These are phyloP conservation scores for Scortum barcoo DNA, from an alignment of 2,113 vertebrate genomes.

Conservation along the genomic window DNA sequence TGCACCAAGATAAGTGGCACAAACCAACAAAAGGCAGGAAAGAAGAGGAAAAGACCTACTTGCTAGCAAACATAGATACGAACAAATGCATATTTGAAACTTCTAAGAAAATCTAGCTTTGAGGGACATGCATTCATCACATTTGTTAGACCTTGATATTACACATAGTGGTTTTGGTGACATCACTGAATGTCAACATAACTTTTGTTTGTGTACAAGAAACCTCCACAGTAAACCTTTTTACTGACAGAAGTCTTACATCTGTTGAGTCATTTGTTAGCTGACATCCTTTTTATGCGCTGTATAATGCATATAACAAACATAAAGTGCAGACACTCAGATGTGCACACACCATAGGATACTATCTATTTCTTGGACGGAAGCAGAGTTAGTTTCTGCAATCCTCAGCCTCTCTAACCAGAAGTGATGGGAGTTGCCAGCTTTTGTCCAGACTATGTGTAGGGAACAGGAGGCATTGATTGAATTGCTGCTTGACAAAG, in stretches of 20 bases:
- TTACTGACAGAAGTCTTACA: not conserved
- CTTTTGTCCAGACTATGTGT: conserved; percentile 71
- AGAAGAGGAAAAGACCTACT: not conserved
- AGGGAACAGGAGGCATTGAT: conserved; percentile 79
- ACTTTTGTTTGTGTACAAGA: not conserved
- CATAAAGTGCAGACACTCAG: not conserved
- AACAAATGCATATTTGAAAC: not conserved
- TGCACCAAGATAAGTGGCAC: too few relatives aligned
- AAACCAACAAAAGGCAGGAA: not conserved
- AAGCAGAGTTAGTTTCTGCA: conserved; percentile 38
- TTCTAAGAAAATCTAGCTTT: not conserved
- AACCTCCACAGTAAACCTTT: not conserved
- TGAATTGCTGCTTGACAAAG: conserved; percentile 83
- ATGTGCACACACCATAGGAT: not conserved
- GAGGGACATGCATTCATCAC: not conserved
- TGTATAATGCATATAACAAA: not conserved
- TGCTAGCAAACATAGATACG: not conserved
- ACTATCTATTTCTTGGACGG: conserved; percentile 19
- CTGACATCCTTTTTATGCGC: too few relatives aligned
- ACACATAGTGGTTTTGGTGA: not conserved
- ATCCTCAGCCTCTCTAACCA: conserved; percentile 66
- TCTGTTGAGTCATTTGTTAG: not conserved
- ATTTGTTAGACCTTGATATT: not conserved
- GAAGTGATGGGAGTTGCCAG: conserved; percentile 74
- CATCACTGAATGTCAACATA: not conserved